These are phyloP conservation scores for Erynnis tages DNA, from an alignment of 2,888 invertebrate species.

Conservation along the genomic window DNA sequence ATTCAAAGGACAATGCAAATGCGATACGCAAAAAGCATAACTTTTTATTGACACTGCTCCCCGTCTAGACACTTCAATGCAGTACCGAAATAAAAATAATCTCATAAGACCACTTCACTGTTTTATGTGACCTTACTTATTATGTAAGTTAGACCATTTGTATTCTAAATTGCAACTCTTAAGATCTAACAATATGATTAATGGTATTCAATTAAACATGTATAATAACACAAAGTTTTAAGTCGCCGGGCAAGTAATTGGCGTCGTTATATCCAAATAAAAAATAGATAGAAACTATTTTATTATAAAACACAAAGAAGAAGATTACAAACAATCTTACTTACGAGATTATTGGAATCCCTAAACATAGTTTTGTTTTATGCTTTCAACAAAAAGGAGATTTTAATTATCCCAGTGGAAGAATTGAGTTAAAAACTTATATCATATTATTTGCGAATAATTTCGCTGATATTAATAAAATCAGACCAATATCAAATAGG, in stretches of 20 bases:
- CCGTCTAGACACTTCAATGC: slow-evolving; percentile 15
- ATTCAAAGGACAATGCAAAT: slow-evolving; percentile 24
- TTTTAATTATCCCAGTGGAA: too few relatives aligned
- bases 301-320: too few relatives aligned
- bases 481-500: slow-evolving; percentile 9
- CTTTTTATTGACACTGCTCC: slow-evolving; percentile 18
- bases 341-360: too few relatives aligned
- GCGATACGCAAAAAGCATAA: slow-evolving; percentile 18
- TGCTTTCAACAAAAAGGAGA: too few relatives aligned
- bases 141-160: slow-evolving; percentile 15
- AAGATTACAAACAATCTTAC: too few relatives aligned
- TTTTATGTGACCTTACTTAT: slow-evolving; percentile 13
- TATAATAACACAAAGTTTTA: slow-evolving; percentile 13
- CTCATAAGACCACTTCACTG: neutral
- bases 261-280: neutral
- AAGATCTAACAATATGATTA: slow-evolving; percentile 14
- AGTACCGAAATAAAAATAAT: slow-evolving; percentile 5
- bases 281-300: too few relatives aligned
- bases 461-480: neutral
- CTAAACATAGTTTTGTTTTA: too few relatives aligned
- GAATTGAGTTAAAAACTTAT: too few relatives aligned
- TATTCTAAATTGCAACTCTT: slow-evolving; percentile 10
- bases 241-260: slow-evolving; percentile 26
- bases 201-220: slow-evolving; percentile 6
- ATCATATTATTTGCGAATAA: neutral